Evolutionary conservation across 2,888 invertebrate species (phyloP).

Genomic region (Ditula angustiorana): DNA sequence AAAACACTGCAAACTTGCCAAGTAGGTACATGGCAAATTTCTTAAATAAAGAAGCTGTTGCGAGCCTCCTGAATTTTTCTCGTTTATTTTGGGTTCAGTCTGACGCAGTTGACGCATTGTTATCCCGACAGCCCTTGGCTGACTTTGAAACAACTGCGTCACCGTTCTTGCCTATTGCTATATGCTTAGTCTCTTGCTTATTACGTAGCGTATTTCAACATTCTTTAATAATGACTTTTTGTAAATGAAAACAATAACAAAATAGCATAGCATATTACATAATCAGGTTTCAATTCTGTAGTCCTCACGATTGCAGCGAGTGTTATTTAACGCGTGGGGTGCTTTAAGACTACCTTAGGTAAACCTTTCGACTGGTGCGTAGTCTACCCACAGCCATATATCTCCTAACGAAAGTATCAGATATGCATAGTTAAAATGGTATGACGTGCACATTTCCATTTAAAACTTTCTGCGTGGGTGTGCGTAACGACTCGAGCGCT

Average conservation of each 20-base stretch:
- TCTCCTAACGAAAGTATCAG: background rate
- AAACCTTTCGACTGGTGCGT: too few relatives aligned
- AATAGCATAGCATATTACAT: too few relatives aligned
- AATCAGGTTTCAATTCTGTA: too few relatives aligned
- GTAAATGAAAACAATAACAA: too few relatives aligned
- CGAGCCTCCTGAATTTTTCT: background rate
- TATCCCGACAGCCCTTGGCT: background rate
- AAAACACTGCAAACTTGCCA: slow-evolving; percentile 10
- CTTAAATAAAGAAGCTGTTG: slow-evolving; percentile 11
- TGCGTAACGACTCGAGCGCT: background rate
- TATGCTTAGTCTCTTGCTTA: background rate
- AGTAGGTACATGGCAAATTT: slow-evolving; percentile 15
- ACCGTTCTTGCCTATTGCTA: background rate
- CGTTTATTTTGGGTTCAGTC: slow-evolving; percentile 17
- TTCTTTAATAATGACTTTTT: too few relatives aligned
- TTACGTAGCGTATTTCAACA: too few relatives aligned
- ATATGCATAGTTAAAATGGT: too few relatives aligned
- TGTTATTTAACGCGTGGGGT: too few relatives aligned
- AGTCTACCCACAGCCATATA: too few relatives aligned
- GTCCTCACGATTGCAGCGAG: too few relatives aligned
- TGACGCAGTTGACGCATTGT: slow-evolving; percentile 17
- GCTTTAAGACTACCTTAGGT: too few relatives aligned
- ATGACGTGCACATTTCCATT: slow-evolving; percentile 8
- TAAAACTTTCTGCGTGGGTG: slow-evolving; percentile 15
- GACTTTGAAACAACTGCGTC: slow-evolving; percentile 17